Evolutionary conservation across 1,140 invertebrate species (phyloP), one percentile per base, ranked within the genome.

Genomic region (Trachelipus rathkii): DNA sequence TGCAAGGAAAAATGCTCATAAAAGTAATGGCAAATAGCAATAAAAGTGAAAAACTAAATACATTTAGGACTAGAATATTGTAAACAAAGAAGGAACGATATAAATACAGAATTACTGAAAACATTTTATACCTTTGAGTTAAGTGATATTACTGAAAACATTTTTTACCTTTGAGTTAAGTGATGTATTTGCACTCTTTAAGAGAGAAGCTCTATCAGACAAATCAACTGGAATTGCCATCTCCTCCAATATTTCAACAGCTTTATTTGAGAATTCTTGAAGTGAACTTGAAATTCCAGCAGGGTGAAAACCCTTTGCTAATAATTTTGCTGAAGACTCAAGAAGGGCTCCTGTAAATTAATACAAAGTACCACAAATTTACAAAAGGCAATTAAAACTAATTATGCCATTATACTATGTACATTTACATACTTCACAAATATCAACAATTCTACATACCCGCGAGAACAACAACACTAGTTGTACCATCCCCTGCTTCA

Each of bases 401-500:
- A 33, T 33, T 33, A 33, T 33, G 6, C 2, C 33, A 3, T 33
- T 33, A 33, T 33, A 33, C 33, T 33, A 33, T 33, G 6, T 33
- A 6, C 1, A 33, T 33, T 33, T 33, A 33, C 33, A 3, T 44
- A 71, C 70, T 24, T 24, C 5, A 71, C 33, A 33, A 33, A 33
- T 33, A 33, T n/a, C n/a, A n/a, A 33, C 33, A 33, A 33, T 3
- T 10, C 2, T 60, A n/a, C 71, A 46, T 74, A 81, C 79, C 79
- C 71, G 81, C 79, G 46, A 82, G 50, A 53, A 82, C 78, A 76
- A 88, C 87, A 77, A 90, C 89, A 74, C 87, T 87, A 19, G 89
- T 90, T 23, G 98, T 99, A 70, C 98, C 98, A 89, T 99, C 98
- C 73, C 98, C 98, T 83, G 98, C 98, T 87, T 99, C 97, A 82